Evolutionary conservation across 2,888 invertebrate species (phyloP).

Genomic region (Tetragnatha montana): DNA sequence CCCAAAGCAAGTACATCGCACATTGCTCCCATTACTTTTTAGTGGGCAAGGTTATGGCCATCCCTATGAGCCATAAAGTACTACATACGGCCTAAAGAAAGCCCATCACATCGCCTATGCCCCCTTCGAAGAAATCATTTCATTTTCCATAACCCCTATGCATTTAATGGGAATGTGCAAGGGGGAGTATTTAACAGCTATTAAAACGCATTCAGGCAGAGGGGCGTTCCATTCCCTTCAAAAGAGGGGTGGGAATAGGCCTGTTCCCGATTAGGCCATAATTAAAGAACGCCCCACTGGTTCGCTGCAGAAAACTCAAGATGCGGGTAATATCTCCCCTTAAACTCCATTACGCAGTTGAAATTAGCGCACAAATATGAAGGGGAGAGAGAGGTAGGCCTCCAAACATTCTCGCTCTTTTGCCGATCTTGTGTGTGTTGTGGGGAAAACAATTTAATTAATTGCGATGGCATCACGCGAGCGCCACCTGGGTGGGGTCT

Average conservation of each 20-base stretch:
- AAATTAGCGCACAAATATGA: slow-evolving; percentile 47
- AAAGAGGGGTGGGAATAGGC: neutral
- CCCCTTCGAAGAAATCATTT: neutral
- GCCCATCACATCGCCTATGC: too few species aligned
- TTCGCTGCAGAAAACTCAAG: slow-evolving; percentile 21
- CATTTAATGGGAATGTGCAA: neutral
- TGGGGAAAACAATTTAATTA: slow-evolving; percentile 68
- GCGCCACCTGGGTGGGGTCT: slow-evolving; percentile 41
- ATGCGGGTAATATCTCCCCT: slow-evolving; percentile 57
- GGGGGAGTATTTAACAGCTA: neutral
- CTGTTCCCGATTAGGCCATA: slow-evolving; percentile 51
- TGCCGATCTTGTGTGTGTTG: slow-evolving; percentile 25
- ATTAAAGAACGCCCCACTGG: slow-evolving; percentile 37
- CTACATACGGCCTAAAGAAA: too few species aligned
- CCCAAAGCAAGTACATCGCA: too few species aligned
- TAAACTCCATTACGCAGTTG: slow-evolving; percentile 47
- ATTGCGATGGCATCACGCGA: slow-evolving; percentile 59
- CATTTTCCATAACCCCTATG: neutral
- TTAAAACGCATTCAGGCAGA: neutral
- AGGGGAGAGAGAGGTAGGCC: neutral
- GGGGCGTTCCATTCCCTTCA: neutral
- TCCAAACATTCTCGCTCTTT: slow-evolving; percentile 17
- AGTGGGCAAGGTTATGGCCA: too few species aligned
- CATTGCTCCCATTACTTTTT: too few species aligned
- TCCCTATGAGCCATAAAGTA: too few species aligned